Conservation (phyloP, 1,140 invertebrate species). For the Polypedilum pembai region DNA sequence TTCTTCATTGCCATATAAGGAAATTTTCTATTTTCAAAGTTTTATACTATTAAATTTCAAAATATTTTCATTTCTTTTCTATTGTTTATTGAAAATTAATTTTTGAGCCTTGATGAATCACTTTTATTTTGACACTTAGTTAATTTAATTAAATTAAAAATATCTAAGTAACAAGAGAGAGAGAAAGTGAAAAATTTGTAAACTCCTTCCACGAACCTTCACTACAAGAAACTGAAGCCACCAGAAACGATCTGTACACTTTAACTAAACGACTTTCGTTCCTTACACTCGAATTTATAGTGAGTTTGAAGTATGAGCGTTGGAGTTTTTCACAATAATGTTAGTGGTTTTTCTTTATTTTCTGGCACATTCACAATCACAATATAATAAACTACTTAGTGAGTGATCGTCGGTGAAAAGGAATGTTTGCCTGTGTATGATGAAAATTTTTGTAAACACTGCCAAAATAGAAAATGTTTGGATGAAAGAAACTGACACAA, state of each 20-base stretch:
- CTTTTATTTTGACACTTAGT: not conserved
- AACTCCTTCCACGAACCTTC: slow-evolving; percentile 15
- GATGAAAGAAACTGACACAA: not conserved
- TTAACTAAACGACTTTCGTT: slow-evolving; percentile 12
- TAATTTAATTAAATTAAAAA: not conserved
- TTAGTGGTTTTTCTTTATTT: not conserved
- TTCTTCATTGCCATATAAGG: slow-evolving; percentile 3
- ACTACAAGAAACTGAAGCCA: slow-evolving; percentile 23
- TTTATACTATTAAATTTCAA: not conserved
- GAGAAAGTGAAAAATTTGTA: not conserved
- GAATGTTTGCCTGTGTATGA: not conserved
- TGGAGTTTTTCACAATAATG: slow-evolving; percentile 1
- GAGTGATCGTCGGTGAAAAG: not conserved
- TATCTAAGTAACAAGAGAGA: too few relatives aligned
- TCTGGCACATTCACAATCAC: not conserved
- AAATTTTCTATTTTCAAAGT: not conserved
- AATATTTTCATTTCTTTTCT: not conserved
- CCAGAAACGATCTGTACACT: slow-evolving; percentile 1
- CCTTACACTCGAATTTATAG: slow-evolving; percentile 15
- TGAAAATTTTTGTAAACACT: not conserved
- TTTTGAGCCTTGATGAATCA: not conserved
- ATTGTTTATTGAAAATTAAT: not conserved
- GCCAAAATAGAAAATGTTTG: slow-evolving; percentile 25
- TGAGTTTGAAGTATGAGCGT: slow-evolving; percentile 1
- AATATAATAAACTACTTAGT: not conserved